These are phyloP conservation scores for Hololepta plana DNA, from an alignment of 2,888 invertebrate genomes.

Conservation along the genomic window DNA sequence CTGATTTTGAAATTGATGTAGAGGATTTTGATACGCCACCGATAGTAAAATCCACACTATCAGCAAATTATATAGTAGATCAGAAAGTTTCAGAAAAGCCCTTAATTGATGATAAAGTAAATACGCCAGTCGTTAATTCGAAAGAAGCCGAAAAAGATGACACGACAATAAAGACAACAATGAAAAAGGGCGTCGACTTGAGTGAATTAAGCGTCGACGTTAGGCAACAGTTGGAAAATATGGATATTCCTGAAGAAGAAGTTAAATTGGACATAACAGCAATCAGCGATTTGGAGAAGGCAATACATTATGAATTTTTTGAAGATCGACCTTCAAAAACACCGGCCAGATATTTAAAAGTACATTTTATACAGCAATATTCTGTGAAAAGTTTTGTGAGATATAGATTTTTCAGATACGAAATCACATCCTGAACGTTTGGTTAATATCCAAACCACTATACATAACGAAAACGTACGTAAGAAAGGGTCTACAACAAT, in stretches of 20 bases:
- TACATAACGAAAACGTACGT: constrained; percentile 40
- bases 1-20: constrained; percentile 40
- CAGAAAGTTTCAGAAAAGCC: too few relatives aligned
- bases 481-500: constrained; percentile 35
- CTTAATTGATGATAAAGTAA: too few relatives aligned
- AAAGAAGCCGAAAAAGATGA: constrained; percentile 8
- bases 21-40: constrained; percentile 31
- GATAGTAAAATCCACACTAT: too few relatives aligned
- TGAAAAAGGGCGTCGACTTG: constrained; percentile 12
- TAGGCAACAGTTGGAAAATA: constrained; percentile 16
- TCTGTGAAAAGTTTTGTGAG: background rate
- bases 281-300: constrained; percentile 34
- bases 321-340: constrained; percentile 34
- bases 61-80: too few relatives aligned
- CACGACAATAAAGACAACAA: background rate
- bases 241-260: constrained; percentile 31
- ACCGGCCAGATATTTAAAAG: constrained; percentile 34
- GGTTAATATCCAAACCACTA: constrained; percentile 32
- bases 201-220: constrained; percentile 13
- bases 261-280: constrained; percentile 20
- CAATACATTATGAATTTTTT: constrained; percentile 36
- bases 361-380: constrained; percentile 10
- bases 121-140: too few relatives aligned
- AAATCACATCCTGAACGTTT: constrained; percentile 36
- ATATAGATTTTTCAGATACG: constrained; percentile 27